Evolutionary conservation across 2,797 vertebrate species (phyloP), one percentile per base, ranked within the genome.

Genomic region (Coranthus polyacanthus): DNA sequence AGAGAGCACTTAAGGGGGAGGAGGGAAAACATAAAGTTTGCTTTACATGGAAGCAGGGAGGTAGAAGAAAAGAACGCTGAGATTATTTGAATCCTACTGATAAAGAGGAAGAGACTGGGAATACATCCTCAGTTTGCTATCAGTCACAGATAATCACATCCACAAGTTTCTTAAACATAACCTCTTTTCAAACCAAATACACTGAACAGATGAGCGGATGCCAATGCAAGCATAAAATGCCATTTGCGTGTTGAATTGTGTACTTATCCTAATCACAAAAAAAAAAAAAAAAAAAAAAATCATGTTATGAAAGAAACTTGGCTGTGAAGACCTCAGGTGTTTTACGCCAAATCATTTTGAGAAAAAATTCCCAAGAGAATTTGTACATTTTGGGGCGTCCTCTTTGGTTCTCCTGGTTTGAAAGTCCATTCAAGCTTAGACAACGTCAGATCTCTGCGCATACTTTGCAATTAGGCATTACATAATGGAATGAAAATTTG

Each of bases 201-300:
- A 18, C 45, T 54, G 57, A 72, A 72, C 79, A 87, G 78, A 66
- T 74, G 72, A 85, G 54, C 24, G 80, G 60, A 70, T 45, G 54
- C 43, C 47, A 84, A 85, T 17, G 64, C 71, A 56, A 73, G 78
- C 79, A 81, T 64, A 61, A 89, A 89, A 84, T 63, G 55, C 57
- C 64, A 80, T 86, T 84, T 84, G 64, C 80, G 79, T 78, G 43
- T 50, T 63, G 75, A 59, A 63, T 77, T 82, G 81, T 81, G 78
- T 52, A 42, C 62, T 83, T 62, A 62, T 51, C 58, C 42, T 59
- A 46, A 79, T 73, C 63, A 44, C 72, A 32, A 32, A 32, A 26
- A 26, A n/a, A n/a, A n/a, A 26, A 26, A n/a, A n/a, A n/a, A n/a
- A 32, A 70, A 36, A 61, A 78, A 60, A 49, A 5, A 50, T 75